phyloP scores from a whole-genome alignment of 1,140 invertebrate genomes.

The Metopolophium dirhodum region DNA sequence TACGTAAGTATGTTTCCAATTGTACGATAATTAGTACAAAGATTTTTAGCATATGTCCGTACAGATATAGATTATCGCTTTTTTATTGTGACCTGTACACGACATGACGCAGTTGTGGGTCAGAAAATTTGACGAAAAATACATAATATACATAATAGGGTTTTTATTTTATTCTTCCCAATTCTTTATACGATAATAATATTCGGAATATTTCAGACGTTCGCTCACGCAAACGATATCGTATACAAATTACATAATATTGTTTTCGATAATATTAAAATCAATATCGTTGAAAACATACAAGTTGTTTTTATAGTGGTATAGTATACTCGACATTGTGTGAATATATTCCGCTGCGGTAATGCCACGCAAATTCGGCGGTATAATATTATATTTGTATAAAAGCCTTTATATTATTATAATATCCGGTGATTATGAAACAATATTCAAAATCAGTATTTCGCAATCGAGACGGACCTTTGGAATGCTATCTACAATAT shows the following conservation, averaged over 20 bases:
- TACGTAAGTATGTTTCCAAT: no score
- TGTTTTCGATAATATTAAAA: slow-evolving; percentile 12
- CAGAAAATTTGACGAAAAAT: not conserved
- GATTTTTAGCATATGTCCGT: no score
- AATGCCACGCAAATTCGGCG: not conserved
- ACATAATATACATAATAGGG: not conserved
- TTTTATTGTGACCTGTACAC: not conserved
- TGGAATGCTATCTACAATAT: not conserved
- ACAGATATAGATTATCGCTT: not conserved
- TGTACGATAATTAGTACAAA: no score
- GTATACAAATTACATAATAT: slow-evolving; percentile 18
- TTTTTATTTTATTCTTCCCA: not conserved
- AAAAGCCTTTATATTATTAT: not conserved
- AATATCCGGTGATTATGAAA: not conserved
- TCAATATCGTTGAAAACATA: slow-evolving; percentile 23
- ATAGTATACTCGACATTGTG: not conserved
- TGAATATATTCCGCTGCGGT: not conserved
- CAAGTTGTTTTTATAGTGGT: not conserved
- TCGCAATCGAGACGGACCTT: not conserved
- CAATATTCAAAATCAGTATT: not conserved
- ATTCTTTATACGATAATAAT: not conserved
- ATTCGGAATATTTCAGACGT: not conserved
- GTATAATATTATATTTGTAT: not conserved
- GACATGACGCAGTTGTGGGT: not conserved
- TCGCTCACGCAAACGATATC: not conserved